Evolutionary conservation across 2,113 vertebrate species (phyloP).

Genomic region (Boleophthalmus pectinirostris): DNA sequence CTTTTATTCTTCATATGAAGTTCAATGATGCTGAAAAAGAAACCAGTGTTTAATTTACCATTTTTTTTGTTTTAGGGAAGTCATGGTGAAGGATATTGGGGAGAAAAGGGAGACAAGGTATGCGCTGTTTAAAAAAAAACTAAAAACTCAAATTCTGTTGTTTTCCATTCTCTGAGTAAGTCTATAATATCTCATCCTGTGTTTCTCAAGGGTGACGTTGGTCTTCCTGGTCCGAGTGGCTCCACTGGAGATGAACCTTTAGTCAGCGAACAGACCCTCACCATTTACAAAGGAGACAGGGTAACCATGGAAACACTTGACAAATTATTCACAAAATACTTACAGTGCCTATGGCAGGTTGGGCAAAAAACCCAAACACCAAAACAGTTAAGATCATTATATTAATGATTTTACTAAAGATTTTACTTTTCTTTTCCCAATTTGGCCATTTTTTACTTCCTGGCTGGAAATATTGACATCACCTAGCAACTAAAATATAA

Average conservation of each 20-base stretch:
- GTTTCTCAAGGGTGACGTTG: conserved; percentile 78
- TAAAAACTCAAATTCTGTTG: background rate
- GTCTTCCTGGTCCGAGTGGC: conserved; percentile 75
- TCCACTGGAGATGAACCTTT: conserved; percentile 66
- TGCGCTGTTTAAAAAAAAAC: background rate
- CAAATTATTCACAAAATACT: background rate
- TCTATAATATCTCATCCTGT: conserved; percentile 59
- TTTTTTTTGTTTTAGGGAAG: conserved; percentile 79
- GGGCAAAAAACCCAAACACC: too few species aligned
- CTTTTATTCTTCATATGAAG: too few species aligned
- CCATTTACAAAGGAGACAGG: conserved; percentile 83
- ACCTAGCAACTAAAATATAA: too few species aligned
- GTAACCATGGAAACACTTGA: conserved; percentile 58
- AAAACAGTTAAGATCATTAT: too few species aligned
- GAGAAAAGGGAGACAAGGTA: conserved; percentile 93
- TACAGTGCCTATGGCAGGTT: background rate
- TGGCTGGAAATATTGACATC: too few species aligned
- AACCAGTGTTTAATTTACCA: too few species aligned
- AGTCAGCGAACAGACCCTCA: conserved; percentile 64
- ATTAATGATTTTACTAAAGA: too few species aligned
- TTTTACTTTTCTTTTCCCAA: too few species aligned
- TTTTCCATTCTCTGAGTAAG: background rate
- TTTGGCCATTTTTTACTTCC: too few species aligned
- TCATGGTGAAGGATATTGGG: conserved; percentile 82
- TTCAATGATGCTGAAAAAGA: too few species aligned